phyloP scores from a whole-genome alignment of 1,140 invertebrate species.

The Leucophenga varia region DNA sequence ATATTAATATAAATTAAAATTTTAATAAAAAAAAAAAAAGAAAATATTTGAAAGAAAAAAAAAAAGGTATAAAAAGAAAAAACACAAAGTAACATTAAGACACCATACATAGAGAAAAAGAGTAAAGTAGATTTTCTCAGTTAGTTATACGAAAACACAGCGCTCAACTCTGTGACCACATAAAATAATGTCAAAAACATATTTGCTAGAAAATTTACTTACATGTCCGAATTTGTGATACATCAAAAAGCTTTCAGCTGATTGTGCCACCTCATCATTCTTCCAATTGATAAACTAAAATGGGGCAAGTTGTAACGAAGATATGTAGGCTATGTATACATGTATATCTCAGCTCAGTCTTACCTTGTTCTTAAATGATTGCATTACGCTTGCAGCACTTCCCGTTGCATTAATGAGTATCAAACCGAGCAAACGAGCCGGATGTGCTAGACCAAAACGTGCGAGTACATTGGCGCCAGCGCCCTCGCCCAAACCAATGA shows the following conservation, averaged over 20 bases:
- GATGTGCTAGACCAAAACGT: constrained; percentile 79
- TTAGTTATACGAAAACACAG: too few relatives aligned
- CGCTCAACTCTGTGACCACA: too few relatives aligned
- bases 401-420: constrained; percentile 87
- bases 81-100: too few relatives aligned
- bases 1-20: too few relatives aligned
- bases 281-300: constrained; percentile 74
- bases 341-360: constrained; percentile 7
- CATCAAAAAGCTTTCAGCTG: constrained; percentile 80
- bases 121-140: too few relatives aligned
- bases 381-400: constrained; percentile 82
- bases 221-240: constrained; percentile 91
- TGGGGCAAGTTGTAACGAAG: background rate
- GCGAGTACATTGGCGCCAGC: constrained; percentile 87
- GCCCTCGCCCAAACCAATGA: constrained; percentile 84
- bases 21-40: too few relatives aligned
- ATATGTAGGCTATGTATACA: background rate
- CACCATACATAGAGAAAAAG: too few relatives aligned
- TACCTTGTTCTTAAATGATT: constrained; percentile 83
- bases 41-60: too few relatives aligned
- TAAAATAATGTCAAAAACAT: too few relatives aligned
- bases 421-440: constrained; percentile 72
- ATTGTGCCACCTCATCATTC: constrained; percentile 70
- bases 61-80: too few relatives aligned
- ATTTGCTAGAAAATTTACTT: too few relatives aligned